Percentiles rank a stretch among this genome's conserved stretches.
phyloP scores from a whole-genome alignment of 2,113 vertebrate species.

The Tonatia bakeri region DNA sequence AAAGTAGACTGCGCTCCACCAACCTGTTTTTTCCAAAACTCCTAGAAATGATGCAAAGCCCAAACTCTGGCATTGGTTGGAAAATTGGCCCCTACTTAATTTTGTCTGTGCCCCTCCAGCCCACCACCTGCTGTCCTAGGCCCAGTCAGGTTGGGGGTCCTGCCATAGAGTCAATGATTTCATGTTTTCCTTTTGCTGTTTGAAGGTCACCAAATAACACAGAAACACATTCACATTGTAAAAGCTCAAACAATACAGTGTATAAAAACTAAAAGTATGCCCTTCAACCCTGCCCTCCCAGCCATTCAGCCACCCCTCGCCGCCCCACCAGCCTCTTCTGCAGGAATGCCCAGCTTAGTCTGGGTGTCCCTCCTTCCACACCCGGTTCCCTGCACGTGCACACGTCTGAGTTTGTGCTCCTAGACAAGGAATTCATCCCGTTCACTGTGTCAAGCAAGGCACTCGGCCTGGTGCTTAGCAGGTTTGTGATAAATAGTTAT shows the following conservation, averaged over 20 bases:
- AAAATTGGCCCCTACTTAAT: background rate
- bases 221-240: background rate
- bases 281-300: background rate
- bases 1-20: too few relatives aligned
- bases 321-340: background rate
- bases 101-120: background rate
- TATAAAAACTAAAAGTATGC: background rate
- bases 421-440: background rate
- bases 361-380: too few relatives aligned
- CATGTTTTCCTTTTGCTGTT: background rate
- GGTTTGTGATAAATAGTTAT: background rate
- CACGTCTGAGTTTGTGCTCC: fast-evolving
- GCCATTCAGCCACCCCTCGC: background rate
- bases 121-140: background rate
- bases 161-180: background rate
- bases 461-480: background rate
- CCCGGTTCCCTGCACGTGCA: background rate
- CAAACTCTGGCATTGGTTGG: background rate
- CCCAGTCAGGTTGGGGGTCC: background rate
- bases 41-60: background rate
- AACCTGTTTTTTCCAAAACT: background rate
- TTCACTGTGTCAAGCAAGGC: background rate
- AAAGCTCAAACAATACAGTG: background rate
- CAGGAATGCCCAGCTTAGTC: too few relatives aligned
- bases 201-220: background rate